phyloP scores from a whole-genome alignment of 2,888 invertebrate genomes.

The Drosophila pseudotakahashii region DNA sequence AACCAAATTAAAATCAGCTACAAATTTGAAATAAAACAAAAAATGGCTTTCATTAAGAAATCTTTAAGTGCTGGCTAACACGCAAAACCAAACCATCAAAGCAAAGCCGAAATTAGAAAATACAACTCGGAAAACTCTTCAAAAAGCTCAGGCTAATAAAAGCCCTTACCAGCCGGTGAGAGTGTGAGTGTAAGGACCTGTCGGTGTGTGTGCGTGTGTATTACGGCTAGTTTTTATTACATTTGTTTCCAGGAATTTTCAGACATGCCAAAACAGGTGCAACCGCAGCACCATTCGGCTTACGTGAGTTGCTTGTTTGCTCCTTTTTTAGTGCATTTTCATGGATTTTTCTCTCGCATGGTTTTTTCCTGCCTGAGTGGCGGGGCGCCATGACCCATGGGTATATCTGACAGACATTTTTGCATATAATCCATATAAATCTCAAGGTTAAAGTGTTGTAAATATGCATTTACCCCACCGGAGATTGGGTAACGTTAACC shows the following conservation, averaged over 20 bases:
- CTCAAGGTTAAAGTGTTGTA: constrained; percentile 72
- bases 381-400: constrained; percentile 32
- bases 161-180: constrained; percentile 31
- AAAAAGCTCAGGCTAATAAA: constrained; percentile 66
- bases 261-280: constrained; percentile 76
- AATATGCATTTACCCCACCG: constrained; percentile 56
- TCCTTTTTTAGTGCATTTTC: constrained; percentile 59
- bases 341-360: constrained; percentile 39
- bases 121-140: constrained; percentile 51
- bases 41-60: constrained; percentile 65
- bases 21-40: constrained; percentile 65
- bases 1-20: constrained; percentile 68
- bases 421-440: constrained; percentile 59
- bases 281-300: constrained; percentile 63
- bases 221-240: constrained; percentile 78
- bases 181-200: neutral
- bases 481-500: constrained; percentile 50
- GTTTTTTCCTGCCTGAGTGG: constrained; percentile 1
- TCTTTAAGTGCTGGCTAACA: constrained; percentile 70
- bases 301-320: constrained; percentile 51
- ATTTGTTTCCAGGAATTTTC: constrained; percentile 79
- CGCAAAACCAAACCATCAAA: constrained; percentile 63
- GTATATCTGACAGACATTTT: constrained; percentile 57
- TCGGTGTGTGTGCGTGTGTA: constrained; percentile 32
- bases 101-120: constrained; percentile 48